A percentile compares a stretch with the other conserved stretches of the same genome.
phyloP scores from a whole-genome alignment of 2,888 invertebrate genomes.

The Pardosa pseudoannulata region DNA sequence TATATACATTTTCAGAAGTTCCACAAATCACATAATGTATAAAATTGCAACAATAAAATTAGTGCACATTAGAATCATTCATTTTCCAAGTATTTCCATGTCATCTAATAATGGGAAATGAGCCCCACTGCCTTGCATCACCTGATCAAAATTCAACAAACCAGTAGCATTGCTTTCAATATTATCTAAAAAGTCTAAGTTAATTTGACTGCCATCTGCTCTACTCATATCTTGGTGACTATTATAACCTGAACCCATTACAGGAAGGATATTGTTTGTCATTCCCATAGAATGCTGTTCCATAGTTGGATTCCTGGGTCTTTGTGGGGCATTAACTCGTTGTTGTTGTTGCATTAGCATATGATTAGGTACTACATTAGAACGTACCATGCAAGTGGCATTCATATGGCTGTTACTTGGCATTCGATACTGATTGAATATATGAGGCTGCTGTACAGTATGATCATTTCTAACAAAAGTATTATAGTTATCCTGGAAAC shows the following conservation, averaged over 20 bases:
- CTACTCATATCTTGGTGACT: slow-evolving; percentile 73
- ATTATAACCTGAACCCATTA: slow-evolving; percentile 54
- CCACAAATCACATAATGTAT: neutral
- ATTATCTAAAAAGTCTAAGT: slow-evolving; percentile 88
- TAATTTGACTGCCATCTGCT: slow-evolving; percentile 81
- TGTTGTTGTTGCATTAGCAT: slow-evolving; percentile 74
- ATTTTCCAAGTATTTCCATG: slow-evolving; percentile 72
- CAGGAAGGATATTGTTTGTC: slow-evolving; percentile 34
- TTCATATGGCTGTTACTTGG: slow-evolving; percentile 17
- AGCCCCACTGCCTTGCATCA: slow-evolving; percentile 77
- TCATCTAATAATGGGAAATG: slow-evolving; percentile 76
- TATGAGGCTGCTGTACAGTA: slow-evolving; percentile 76
- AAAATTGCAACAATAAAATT: slow-evolving; percentile 20
- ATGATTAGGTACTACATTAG: slow-evolving; percentile 76
- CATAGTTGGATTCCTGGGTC: slow-evolving; percentile 76
- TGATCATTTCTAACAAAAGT: slow-evolving; percentile 71
- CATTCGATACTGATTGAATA: slow-evolving; percentile 74
- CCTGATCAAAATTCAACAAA: slow-evolving; percentile 87
- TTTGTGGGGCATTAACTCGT: slow-evolving; percentile 50
- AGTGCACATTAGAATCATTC: slow-evolving; percentile 32
- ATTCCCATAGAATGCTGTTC: slow-evolving; percentile 72
- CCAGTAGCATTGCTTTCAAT: slow-evolving; percentile 84
- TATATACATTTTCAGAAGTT: neutral
- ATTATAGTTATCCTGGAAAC: slow-evolving; percentile 56
- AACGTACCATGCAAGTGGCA: slow-evolving; percentile 73